A percentile compares a stretch with the other conserved stretches of the same genome.
Conservation (phyloP, 2,888 invertebrate species). For the Corythucha ciliata region DNA sequence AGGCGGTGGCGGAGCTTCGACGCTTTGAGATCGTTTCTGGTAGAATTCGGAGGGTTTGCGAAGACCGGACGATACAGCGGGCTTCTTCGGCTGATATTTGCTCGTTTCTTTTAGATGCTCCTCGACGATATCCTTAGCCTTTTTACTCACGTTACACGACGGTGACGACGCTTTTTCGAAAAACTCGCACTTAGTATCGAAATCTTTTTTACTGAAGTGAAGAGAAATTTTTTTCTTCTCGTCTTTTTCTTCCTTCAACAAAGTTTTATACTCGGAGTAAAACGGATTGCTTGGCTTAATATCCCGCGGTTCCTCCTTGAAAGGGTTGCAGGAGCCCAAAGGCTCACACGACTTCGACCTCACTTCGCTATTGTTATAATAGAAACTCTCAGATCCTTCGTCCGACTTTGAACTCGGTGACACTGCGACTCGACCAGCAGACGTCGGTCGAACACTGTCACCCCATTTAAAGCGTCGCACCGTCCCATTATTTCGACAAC, state of each 20-base stretch:
- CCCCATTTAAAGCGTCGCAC: conserved; percentile 25
- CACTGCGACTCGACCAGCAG: neutral
- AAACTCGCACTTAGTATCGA: conserved; percentile 25
- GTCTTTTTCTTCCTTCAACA: neutral
- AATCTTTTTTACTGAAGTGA: conserved; percentile 13
- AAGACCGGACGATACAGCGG: conserved; percentile 6
- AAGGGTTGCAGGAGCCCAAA: conserved; percentile 8
- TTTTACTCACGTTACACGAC: conserved; percentile 17
- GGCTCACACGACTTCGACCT: conserved; percentile 29
- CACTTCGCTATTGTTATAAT: conserved; percentile 16
- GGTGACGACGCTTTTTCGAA: conserved; percentile 29
- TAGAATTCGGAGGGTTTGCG: conserved; percentile 27
- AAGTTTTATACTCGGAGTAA: conserved; percentile 4
- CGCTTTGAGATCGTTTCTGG: too few relatives aligned
- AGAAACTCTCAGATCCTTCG: conserved; percentile 16
- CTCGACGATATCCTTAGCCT: conserved; percentile 26
- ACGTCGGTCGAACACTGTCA: conserved; percentile 11
- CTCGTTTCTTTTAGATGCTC: conserved; percentile 23
- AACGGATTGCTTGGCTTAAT: conserved; percentile 21
- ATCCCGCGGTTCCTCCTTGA: neutral
- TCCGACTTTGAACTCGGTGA: conserved; percentile 8
- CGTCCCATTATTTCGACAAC: conserved; percentile 19
- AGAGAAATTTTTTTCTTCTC: neutral
- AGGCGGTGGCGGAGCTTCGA: neutral
- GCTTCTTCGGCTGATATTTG: too few relatives aligned